Percentiles rank a stretch among this genome's conserved stretches.
phyloP scores from a whole-genome alignment of 2,797 vertebrate genomes.

The Pterois miles region DNA sequence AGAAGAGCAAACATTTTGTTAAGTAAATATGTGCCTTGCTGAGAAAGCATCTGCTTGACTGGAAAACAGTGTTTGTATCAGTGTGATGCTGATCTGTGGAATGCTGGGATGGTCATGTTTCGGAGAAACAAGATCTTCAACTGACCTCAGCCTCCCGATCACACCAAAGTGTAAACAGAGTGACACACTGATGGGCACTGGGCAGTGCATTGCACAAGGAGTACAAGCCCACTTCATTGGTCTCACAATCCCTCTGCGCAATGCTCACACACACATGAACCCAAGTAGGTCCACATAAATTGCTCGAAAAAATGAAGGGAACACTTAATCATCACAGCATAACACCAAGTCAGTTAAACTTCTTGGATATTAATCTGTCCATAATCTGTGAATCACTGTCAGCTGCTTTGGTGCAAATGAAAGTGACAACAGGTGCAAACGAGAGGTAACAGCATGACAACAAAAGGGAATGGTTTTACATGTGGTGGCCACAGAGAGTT shows the following conservation, averaged over 20 bases:
- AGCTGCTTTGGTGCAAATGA: no score
- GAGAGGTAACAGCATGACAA: no score
- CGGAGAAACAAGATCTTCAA: constrained; percentile 48
- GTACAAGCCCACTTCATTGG: background rate
- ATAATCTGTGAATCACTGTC: no score
- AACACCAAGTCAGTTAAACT: no score
- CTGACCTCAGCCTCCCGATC: constrained; percentile 36
- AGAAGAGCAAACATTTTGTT: background rate
- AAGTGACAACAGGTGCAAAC: no score
- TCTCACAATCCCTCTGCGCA: background rate
- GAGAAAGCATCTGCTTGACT: background rate
- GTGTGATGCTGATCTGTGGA: constrained; percentile 56
- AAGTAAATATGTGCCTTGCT: constrained; percentile 8
- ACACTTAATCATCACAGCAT: no score
- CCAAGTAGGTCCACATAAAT: background rate
- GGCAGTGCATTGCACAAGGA: no score
- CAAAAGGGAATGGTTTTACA: no score
- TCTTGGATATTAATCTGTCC: no score
- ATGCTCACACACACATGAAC: background rate
- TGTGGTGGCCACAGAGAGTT: no score
- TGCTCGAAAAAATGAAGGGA: no score
- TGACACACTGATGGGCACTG: background rate
- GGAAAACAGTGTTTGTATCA: constrained; percentile 7
- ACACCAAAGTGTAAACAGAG: constrained; percentile 40
- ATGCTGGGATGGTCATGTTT: constrained; percentile 63